Percentiles rank a stretch among this genome's conserved stretches.
phyloP scores from a whole-genome alignment of 2,888 invertebrate species.

The Stenoptilia bipunctidactyla region DNA sequence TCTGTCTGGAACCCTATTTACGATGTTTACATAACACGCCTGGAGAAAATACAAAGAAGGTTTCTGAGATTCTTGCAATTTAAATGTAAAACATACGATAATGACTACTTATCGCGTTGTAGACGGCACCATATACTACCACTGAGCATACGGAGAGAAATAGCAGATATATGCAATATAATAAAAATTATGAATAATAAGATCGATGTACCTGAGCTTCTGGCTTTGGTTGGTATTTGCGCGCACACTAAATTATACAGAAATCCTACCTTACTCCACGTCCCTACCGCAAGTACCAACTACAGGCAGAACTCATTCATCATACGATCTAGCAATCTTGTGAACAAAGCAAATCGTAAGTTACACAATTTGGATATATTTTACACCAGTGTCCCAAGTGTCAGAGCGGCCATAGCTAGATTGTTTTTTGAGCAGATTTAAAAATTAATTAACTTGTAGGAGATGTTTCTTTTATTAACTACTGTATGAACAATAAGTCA shows the following conservation, averaged over 20 bases:
- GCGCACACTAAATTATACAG: not conserved
- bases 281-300: not conserved
- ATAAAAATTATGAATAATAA: not conserved
- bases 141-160: not conserved
- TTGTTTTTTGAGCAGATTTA: not conserved
- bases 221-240: not conserved
- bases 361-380: too few relatives aligned
- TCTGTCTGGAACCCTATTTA: constrained; percentile 9
- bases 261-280: not conserved
- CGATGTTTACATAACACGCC: constrained; percentile 4
- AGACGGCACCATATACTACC: not conserved
- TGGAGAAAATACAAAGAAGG: constrained; percentile 8
- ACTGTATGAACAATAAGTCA: too few relatives aligned
- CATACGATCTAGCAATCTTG: not conserved
- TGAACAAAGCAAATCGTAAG: not conserved
- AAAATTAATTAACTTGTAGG: too few relatives aligned
- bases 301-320: constrained; percentile 1
- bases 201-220: not conserved
- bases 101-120: not conserved
- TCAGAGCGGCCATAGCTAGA: not conserved
- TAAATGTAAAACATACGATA: not conserved
- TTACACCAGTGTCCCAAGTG: not conserved
- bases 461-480: too few relatives aligned
- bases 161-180: not conserved
- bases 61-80: constrained; percentile 1